Conservation (phyloP, 92 coral and sea anemone genomes). For the Siderastrea siderea region DNA sequence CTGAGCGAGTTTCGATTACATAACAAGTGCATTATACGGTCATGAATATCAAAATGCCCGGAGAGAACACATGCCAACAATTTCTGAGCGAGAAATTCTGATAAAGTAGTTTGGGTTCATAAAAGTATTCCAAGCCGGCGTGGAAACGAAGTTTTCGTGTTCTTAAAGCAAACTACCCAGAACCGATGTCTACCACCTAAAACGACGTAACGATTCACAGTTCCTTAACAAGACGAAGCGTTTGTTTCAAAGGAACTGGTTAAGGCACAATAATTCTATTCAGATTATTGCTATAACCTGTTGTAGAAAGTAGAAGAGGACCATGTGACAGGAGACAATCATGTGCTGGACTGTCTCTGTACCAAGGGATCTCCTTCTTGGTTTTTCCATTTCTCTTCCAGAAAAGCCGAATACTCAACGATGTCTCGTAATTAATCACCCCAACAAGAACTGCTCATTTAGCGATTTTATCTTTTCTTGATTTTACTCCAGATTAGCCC, state of each 20-base stretch:
- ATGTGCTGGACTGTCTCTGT: too few species aligned
- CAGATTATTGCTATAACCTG: background rate
- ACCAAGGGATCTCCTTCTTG: too few species aligned
- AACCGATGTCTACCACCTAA: background rate
- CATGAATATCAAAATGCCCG: background rate
- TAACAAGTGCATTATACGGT: background rate
- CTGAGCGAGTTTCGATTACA: background rate
- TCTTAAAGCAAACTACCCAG: background rate
- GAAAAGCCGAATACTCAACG: too few species aligned
- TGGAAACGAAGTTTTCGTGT: background rate
- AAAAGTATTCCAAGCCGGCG: background rate
- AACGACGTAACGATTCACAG: background rate
- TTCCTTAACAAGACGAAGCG: background rate
- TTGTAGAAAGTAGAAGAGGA: background rate
- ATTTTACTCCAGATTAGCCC: background rate
- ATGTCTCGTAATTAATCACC: background rate
- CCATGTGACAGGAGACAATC: too few species aligned
- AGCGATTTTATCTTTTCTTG: background rate
- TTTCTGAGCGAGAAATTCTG: slow-evolving; percentile 24
- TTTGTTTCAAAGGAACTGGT: background rate
- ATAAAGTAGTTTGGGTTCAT: background rate
- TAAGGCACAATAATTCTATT: background rate
- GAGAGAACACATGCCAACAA: slow-evolving; percentile 14
- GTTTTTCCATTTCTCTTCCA: too few species aligned
- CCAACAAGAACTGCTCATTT: background rate